phyloP scores from a whole-genome alignment of 2,797 vertebrate species.

The Chaunax sp. region DNA sequence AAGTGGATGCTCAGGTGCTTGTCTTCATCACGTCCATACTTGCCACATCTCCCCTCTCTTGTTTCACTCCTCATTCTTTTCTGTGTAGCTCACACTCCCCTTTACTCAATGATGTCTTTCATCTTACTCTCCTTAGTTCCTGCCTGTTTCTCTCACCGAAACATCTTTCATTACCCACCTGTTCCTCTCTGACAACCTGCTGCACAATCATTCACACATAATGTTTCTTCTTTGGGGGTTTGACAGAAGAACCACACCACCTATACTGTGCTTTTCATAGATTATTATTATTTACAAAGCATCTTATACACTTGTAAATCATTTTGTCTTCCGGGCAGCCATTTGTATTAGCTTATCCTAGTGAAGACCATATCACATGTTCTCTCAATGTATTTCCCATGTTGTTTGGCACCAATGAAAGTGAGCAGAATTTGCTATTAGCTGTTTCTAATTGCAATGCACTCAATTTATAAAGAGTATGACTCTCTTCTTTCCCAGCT shows the following conservation, averaged over 20 bases:
- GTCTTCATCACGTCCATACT: constrained; percentile 1
- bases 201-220: constrained; percentile 8
- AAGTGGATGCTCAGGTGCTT: constrained; percentile 1
- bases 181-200: constrained; percentile 11
- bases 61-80: constrained; percentile 24
- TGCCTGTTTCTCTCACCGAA: constrained; percentile 17
- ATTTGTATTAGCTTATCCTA: neutral
- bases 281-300: neutral
- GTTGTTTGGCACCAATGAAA: neutral
- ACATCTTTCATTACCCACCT: constrained; percentile 19
- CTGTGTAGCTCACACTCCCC: constrained; percentile 18
- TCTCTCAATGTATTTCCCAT: neutral
- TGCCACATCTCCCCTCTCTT: constrained; percentile 19
- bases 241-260: neutral
- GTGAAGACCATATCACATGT: neutral
- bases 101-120: constrained; percentile 37
- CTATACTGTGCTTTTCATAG: neutral
- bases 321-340: neutral
- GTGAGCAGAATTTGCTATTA: no score
- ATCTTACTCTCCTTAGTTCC: constrained; percentile 24
- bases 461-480: no score
- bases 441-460: no score
- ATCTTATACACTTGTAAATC: neutral
- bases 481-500: no score
- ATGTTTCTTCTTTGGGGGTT: constrained; percentile 4